These are phyloP conservation scores for Furcula furcula DNA, from an alignment of 2,888 invertebrate genomes.

Conservation along the genomic window DNA sequence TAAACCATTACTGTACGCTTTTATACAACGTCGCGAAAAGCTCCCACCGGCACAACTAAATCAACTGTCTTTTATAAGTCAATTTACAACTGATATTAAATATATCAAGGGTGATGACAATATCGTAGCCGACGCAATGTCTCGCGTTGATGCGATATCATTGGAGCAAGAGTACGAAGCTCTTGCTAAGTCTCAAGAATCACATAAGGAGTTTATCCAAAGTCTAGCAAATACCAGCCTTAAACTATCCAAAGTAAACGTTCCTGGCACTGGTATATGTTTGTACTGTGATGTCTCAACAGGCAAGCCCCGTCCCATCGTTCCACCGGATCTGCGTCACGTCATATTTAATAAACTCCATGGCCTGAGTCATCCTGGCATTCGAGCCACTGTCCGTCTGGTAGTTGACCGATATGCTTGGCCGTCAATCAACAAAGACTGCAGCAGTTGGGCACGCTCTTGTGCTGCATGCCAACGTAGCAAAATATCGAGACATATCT, in stretches of 20 bases:
- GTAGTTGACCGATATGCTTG: neutral
- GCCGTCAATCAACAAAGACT: neutral
- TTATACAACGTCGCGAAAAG: constrained; percentile 11
- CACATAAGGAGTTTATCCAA: neutral
- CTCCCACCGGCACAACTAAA: no score
- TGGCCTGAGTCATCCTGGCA: neutral
- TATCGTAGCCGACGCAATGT: constrained; percentile 27
- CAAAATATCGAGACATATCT: neutral
- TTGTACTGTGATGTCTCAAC: neutral
- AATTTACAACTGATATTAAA: no score
- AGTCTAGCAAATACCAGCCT: neutral
- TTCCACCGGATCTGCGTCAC: neutral
- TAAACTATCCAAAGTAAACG: neutral
- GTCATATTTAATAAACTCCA: neutral
- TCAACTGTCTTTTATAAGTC: no score
- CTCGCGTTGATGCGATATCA: constrained; percentile 18
- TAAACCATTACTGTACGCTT: constrained; percentile 18
- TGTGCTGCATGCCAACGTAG: neutral
- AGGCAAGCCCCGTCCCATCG: neutral
- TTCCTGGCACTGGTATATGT: neutral
- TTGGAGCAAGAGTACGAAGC: constrained; percentile 1
- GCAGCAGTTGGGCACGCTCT: neutral
- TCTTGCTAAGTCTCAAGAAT: neutral
- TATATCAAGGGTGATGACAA: no score
- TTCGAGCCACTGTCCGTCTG: neutral